Conservation (phyloP, 2,797 vertebrate genomes). For the Trachops cirrhosus region DNA sequence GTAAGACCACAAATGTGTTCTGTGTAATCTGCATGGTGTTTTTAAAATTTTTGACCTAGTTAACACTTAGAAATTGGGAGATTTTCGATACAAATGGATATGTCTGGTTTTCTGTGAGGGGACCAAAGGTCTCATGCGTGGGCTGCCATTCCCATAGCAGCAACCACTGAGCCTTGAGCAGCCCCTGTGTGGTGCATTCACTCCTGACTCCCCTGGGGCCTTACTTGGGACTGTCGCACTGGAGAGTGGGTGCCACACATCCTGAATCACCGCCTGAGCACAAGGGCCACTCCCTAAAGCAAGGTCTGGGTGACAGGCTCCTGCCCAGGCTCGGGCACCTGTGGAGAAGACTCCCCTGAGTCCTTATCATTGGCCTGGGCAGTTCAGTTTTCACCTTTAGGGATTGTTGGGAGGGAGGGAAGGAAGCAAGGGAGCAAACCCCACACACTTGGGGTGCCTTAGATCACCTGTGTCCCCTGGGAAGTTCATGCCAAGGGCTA, state of each 20-base stretch:
- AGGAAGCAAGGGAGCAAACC: not conserved
- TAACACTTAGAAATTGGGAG: not conserved
- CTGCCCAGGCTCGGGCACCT: not conserved
- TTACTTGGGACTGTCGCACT: not conserved
- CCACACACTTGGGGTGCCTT: not conserved
- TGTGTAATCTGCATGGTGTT: not conserved
- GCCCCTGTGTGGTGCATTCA: fast-evolving
- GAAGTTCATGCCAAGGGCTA: not conserved
- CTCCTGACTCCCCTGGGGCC: not conserved
- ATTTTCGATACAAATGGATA: not conserved
- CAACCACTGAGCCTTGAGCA: not conserved
- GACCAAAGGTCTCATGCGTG: not conserved
- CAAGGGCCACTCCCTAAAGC: not conserved
- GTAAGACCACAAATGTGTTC: not conserved
- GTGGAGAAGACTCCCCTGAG: not conserved
- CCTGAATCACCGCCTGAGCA: not conserved
- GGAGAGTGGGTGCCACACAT: not conserved
- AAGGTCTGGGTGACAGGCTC: not conserved
- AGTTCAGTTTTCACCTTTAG: not conserved
- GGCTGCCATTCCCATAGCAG: not conserved
- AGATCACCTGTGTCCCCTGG: not conserved
- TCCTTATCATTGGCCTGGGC: not conserved
- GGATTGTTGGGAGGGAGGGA: not conserved
- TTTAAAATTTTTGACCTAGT: not conserved
- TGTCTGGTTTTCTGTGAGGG: not conserved